These are phyloP conservation scores for Calliopsis andreniformis DNA, from an alignment of 1,140 invertebrate species.

Conservation along the genomic window DNA sequence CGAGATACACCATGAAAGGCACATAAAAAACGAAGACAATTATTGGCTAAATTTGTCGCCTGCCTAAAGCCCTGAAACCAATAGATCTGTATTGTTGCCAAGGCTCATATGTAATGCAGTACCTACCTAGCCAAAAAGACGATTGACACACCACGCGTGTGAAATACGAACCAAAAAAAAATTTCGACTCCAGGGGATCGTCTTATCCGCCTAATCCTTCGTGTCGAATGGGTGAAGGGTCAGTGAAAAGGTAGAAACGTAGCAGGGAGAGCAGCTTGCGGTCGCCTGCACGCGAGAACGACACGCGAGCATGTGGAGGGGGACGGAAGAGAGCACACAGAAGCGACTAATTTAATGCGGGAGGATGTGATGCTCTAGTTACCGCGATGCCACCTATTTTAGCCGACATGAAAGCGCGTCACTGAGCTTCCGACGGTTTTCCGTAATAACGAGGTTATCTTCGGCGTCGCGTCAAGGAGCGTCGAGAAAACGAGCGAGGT, in stretches of 20 bases:
- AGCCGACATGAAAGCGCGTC: constrained; percentile 46
- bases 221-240: no score
- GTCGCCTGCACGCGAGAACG: background rate
- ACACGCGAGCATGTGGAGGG: background rate
- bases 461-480: constrained; percentile 22
- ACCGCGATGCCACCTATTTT: constrained; percentile 60
- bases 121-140: no score
- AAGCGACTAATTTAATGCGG: constrained; percentile 64
- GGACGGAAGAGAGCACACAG: constrained; percentile 27
- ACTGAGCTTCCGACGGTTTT: constrained; percentile 49
- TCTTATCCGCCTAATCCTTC: no score
- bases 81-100: no score
- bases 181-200: no score
- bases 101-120: no score
- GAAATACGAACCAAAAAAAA: no score
- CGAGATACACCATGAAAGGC: no score
- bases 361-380: constrained; percentile 63
- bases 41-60: no score
- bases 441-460: constrained; percentile 51
- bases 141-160: no score
- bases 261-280: background rate
- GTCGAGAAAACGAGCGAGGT: background rate
- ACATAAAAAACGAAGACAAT: no score
- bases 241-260: background rate
- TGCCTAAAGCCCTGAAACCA: no score